Conservation (phyloP, 2,113 vertebrate species). For the Rattus rattus region DNA sequence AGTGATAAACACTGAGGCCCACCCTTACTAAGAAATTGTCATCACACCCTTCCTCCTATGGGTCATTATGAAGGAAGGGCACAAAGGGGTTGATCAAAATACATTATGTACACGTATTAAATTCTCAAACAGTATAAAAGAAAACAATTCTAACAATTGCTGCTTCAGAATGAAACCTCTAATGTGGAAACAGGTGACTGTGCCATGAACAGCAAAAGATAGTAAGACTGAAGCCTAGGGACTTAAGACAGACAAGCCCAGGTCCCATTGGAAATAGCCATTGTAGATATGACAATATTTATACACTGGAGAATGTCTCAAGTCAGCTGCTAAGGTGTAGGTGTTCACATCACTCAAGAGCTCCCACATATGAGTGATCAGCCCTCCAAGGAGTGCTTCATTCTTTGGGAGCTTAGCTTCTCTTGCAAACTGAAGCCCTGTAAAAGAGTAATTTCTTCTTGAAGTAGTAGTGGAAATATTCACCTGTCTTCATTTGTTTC, state of each 20-base stretch:
- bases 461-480: not conserved
- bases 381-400: not conserved
- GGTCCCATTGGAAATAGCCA: slow-evolving; percentile 46
- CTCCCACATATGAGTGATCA: not conserved
- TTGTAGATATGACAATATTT: not conserved
- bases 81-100: not conserved
- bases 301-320: not conserved
- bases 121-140: not conserved
- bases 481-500: slow-evolving; percentile 15
- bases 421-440: not conserved
- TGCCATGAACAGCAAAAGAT: not conserved
- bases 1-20: not conserved
- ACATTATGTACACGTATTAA: not conserved
- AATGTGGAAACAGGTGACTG: not conserved
- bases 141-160: slow-evolving; percentile 72
- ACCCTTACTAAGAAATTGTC: not conserved
- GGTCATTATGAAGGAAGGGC: not conserved
- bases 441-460: slow-evolving; percentile 51
- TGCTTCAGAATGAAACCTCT: slow-evolving; percentile 62
- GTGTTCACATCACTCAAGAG: not conserved
- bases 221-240: slow-evolving; percentile 46
- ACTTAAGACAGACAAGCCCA: not conserved
- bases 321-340: slow-evolving; percentile 65
- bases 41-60: not conserved
- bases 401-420: not conserved